Evolutionary conservation across 2,888 invertebrate species (phyloP), one percentile per base, ranked within the genome.

Genomic region (Meandrusa payeni): DNA sequence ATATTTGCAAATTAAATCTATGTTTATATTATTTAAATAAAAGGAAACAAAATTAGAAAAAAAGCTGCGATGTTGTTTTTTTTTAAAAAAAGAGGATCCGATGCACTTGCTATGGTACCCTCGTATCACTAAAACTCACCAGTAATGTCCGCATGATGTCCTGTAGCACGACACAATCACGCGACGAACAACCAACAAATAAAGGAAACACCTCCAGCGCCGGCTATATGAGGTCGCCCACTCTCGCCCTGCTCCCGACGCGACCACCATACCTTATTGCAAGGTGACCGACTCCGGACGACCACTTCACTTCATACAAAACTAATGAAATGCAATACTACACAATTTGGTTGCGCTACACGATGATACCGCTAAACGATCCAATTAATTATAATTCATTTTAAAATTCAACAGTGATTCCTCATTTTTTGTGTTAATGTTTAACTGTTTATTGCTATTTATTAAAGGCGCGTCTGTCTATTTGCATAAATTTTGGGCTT

Each of bases 201-300:
- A 87, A 86, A 86, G 81, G 81, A 78, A 74, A 67, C 66, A 59
- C 67, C 76, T 74, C 79, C 76, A 70, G 80, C 83, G 72, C 83
- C 57, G 62, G 76, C 81, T 87, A 76, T 87, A 82, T 74, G 86
- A 83, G 82, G 80, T 76, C 81, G 85, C 85, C 85, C 85, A 78
- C 86, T 86, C 86, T 81, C 78, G 80, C 79, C 80, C 77, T 74
- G 78, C 62, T 61, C 67, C 69, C 61, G 72, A 80, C 80, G 59
- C 82, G 82, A 75, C 78, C 69, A 75, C 81, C 82, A 83, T 85
- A 82, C 81, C 60, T 71, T 73, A 83, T 76, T 77, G 78, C 85
- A 81, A 83, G 80, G 81, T 82, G 70, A 85, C 83, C 77, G 64
- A 72, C 71, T 78, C 59, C 61, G 66, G 72, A 76, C 57, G 77